phyloP scores from a whole-genome alignment of 1,140 invertebrate species.

The Coptotermes formosanus region DNA sequence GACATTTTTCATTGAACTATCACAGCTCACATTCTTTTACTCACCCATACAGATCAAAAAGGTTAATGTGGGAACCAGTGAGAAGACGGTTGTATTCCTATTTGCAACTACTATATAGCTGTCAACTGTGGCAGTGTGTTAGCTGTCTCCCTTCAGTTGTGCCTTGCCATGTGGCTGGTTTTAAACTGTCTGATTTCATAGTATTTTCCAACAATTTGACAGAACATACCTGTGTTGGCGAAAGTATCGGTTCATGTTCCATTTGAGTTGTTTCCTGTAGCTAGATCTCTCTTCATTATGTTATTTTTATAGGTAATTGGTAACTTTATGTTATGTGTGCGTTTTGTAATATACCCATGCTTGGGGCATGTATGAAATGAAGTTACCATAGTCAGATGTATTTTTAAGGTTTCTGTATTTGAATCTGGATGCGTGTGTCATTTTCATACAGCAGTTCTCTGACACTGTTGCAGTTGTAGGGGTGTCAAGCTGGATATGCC shows the following conservation, averaged over 20 bases:
- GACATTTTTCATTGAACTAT: too few species aligned
- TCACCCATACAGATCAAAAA: too few species aligned
- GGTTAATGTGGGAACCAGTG: too few species aligned
- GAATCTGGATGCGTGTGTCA: background rate
- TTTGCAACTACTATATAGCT: too few species aligned
- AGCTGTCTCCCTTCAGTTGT: background rate
- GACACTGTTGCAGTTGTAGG: background rate
- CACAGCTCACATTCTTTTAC: too few species aligned
- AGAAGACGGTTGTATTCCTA: too few species aligned
- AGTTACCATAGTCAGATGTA: constrained; percentile 3
- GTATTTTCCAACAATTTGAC: background rate
- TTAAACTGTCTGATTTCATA: background rate
- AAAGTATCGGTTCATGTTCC: background rate
- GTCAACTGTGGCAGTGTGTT: too few species aligned
- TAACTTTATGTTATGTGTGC: background rate
- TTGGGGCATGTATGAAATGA: background rate
- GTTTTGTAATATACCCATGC: background rate
- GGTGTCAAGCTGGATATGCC: background rate
- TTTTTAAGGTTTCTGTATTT: background rate
- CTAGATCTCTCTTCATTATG: background rate
- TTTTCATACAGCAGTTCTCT: background rate
- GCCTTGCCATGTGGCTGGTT: background rate
- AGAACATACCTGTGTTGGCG: background rate
- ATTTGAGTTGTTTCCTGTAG: background rate
- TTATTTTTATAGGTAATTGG: background rate